phyloP scores from a whole-genome alignment of 2,888 invertebrate species.

The Galerucella calmariensis region DNA sequence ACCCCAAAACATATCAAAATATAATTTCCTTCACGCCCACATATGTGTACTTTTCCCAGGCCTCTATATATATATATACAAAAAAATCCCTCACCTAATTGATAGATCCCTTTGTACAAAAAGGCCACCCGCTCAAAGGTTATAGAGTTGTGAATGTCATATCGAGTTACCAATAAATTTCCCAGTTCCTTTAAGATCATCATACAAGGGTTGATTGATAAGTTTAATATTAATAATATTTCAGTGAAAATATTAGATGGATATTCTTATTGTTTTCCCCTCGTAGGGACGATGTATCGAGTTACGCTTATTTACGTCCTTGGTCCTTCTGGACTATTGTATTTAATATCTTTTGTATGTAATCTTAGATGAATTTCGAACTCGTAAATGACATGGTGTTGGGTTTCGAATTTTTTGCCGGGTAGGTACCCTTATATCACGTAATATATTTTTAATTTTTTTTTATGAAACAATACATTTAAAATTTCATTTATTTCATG shows the following conservation, averaged over 20 bases:
- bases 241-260: too few relatives aligned
- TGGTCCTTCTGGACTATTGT: not conserved
- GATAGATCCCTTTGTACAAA: conserved; percentile 4
- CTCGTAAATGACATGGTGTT: not conserved
- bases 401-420: not conserved
- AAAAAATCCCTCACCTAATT: conserved; percentile 1
- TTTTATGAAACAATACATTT: not conserved
- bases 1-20: not conserved
- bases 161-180: not conserved
- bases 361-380: conserved; percentile 5
- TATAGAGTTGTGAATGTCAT: not conserved
- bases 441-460: not conserved
- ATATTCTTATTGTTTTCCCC: not conserved
- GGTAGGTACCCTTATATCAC: conserved; percentile 9
- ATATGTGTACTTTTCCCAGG: conserved; percentile 10
- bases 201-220: not conserved
- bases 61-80: not conserved
- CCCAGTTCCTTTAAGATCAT: not conserved
- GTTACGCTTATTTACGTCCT: not conserved
- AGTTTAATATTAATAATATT: too few relatives aligned
- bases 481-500: not conserved
- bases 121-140: conserved; percentile 4
- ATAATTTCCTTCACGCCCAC: not conserved
- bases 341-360: not conserved
- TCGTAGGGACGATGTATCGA: not conserved